Base-by-base conservation (phyloP, 2,797 vertebrate species). In the Sternarchorhynchus goeldii region DNA sequence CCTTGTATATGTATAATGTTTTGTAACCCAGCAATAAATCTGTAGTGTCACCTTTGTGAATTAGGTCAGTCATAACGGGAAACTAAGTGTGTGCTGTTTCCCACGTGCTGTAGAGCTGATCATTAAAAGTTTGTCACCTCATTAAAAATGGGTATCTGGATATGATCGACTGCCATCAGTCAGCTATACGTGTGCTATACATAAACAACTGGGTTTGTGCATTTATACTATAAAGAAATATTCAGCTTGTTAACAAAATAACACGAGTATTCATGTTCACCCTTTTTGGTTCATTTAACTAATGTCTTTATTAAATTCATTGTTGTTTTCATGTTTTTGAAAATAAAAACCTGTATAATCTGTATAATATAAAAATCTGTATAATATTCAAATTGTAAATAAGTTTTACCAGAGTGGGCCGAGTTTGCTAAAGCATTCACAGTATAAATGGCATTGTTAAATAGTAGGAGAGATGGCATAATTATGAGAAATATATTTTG, bases 71-170 rank as follows among this genome's bases (percentile, higher is more conserved):
- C 45, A 31, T 55, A 55, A 21, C n/a, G 45, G 8, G 29, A 17
- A 50, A 29, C n/a, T 2, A 20, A 50, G 4, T 20, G 0, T 34
- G n/a, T 41, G n/a, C 65, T 53, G 25, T 53, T 31, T 10, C 31
- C 18, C 66, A 17, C 41, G 50, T 5, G 16, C 39, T 50, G 66
- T 39, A 8, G 66, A 31, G 45, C 32, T 69, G 21, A 31, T 55
- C 67, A 55, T 69, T 31, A 69, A 55, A 50, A 55, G 45, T 45
- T 18, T 55, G 21, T 69, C 67, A 69, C 67, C 67, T 69, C 67
- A 55, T 69, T 10, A 69, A 69, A 68, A 31, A 55, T 55, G 45
- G 45, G 25, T 21, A 18, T 32, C 6, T 69, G 67, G 67, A 7
- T 29, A 2, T 16, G 39, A 5, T 36, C n/a, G 39, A n/a, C 16